Conservation (phyloP, 2,113 vertebrate species). For the Gasterosteus nipponicus region DNA sequence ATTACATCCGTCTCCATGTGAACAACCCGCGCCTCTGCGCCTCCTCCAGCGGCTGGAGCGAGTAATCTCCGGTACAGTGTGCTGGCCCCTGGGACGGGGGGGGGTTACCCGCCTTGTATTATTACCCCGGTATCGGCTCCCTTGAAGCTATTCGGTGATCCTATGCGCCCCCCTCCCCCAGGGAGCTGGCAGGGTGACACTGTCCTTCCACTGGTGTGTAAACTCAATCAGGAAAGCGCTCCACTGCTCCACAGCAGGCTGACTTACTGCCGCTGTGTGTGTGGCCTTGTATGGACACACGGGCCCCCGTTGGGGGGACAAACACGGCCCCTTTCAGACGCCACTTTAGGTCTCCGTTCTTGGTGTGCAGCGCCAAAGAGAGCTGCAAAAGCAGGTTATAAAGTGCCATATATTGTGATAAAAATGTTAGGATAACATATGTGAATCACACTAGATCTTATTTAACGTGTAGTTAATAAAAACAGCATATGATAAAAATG, state of each 20-base stretch:
- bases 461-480: background rate
- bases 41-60: background rate
- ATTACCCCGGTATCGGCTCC: constrained; percentile 13
- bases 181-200: constrained; percentile 25
- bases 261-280: constrained; percentile 23
- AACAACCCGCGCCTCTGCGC: constrained; percentile 1
- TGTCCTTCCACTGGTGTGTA: constrained; percentile 52
- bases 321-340: constrained; percentile 3
- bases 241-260: constrained; percentile 49
- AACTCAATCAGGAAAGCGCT: constrained; percentile 54
- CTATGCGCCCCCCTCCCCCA: background rate
- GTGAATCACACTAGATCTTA: background rate
- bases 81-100: background rate
- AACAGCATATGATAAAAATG: background rate
- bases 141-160: constrained; percentile 47
- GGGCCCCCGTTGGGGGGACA: constrained; percentile 18
- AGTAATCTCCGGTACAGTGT: constrained; percentile 7
- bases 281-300: constrained; percentile 24
- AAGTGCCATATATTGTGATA: background rate
- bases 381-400: background rate
- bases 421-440: background rate
- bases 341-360: constrained; percentile 3
- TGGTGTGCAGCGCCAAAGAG: background rate
- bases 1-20: background rate
- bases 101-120: constrained; percentile 25